Base-by-base conservation (phyloP, 2,888 invertebrate species). In the Thysanoteuthis rhombus region DNA sequence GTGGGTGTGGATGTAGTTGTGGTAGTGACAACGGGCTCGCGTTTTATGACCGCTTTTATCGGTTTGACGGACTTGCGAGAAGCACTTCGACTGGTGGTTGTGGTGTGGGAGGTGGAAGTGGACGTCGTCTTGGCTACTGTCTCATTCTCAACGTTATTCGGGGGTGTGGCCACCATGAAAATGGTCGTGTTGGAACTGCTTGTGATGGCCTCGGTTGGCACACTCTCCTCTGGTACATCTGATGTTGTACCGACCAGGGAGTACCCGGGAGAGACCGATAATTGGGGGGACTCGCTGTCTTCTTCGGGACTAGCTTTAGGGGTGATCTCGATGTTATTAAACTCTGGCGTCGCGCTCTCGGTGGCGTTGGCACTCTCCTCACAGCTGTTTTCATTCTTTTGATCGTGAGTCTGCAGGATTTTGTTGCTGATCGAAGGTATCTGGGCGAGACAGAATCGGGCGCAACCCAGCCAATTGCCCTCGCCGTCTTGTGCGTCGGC, bases 191-290 rank as follows among this genome's bases (percentile, higher is more conserved):
- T 92, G 1, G 92, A 92, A 45, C 45, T 92, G 45, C 92, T 92
- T 1, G 92, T 40, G 42, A 92, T 40, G 92, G 92, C 92, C 40
- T 92, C 92, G 1, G 40, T 45, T 32, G 45, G 40, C 16, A 32
- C 36, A n/a, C 36, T 92, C 4, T 92, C 92, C 2, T 92, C 92
- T 92, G 42, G 42, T 40, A 42, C 42, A 36, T 92, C 12, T 28
- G 92, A 32, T 42, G 42, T 19, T 32, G 45, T 25, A 45, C 6
- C 36, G 16, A 92, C 92, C 42, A 92, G 42, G 10, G 92, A 92
- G 92, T 92, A 92, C 42, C 92, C 92, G n/a, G 92, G 92, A 92
- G 92, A 92, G 40, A 92, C 92, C 16, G 92, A 40, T 92, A 92
- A 32, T n/a, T 92, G 92, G 42, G 45, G 92, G 42, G 92, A 45